A percentile compares a stretch with the other conserved stretches of the same genome.
Evolutionary conservation across 2,113 vertebrate species (phyloP).

Genomic region (Procavia capensis): DNA sequence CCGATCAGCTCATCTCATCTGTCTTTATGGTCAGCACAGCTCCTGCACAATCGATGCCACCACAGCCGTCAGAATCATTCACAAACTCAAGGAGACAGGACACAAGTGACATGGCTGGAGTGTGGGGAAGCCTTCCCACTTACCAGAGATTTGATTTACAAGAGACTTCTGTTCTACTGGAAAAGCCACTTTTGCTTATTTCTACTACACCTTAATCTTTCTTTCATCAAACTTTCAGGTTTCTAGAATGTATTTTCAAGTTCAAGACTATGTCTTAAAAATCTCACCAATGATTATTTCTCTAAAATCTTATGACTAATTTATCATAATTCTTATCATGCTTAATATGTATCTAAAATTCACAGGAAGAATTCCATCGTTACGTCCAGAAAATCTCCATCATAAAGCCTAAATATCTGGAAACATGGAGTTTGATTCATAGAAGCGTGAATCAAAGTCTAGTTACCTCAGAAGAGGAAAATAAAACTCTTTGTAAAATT

Average conservation of each 20-base stretch:
- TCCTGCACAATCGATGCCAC: not conserved
- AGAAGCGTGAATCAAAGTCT: constrained; percentile 50
- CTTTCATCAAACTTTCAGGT: not conserved
- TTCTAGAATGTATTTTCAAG: not conserved
- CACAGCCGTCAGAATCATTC: constrained; percentile 28
- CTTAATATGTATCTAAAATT: not conserved
- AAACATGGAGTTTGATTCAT: not conserved
- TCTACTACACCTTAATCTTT: not conserved
- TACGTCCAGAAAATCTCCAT: not conserved
- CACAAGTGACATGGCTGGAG: not conserved
- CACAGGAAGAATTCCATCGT: not conserved
- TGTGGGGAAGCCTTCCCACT: not conserved
- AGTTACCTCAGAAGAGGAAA: not conserved
- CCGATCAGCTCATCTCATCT: not conserved
- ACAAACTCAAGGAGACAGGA: not conserved
- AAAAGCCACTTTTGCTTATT: not conserved
- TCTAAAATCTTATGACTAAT: constrained; percentile 26
- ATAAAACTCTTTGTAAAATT: not conserved
- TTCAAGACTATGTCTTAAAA: not conserved
- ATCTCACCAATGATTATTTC: not conserved
- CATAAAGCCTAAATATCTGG: not conserved
- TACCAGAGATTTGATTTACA: not conserved
- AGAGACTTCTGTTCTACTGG: not conserved
- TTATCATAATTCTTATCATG: not conserved
- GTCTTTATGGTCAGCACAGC: constrained; percentile 38